Evolutionary conservation across 2,797 vertebrate genomes (phyloP).

Genomic region (Tenualosa ilisha): DNA sequence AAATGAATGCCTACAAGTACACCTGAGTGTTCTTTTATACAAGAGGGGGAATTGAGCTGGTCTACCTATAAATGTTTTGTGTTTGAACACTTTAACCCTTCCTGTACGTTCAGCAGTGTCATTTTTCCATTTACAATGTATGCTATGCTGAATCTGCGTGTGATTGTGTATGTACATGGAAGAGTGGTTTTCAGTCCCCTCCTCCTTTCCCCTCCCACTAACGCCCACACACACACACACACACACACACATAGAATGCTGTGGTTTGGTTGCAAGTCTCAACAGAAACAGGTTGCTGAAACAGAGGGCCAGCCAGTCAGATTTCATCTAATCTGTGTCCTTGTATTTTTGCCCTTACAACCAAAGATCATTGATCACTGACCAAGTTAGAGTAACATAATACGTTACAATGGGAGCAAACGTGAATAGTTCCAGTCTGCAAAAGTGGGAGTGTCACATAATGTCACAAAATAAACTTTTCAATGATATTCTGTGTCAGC

Average conservation of each 20-base stretch:
- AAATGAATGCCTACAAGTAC: background rate
- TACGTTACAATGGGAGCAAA: no score
- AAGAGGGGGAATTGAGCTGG: background rate
- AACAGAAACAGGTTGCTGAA: background rate
- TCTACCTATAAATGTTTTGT: no score
- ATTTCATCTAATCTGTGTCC: background rate
- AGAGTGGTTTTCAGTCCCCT: background rate
- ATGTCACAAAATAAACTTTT: no score
- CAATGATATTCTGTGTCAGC: no score
- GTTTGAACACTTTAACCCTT: background rate
- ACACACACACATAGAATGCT: background rate
- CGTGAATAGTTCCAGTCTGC: no score
- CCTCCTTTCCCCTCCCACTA: background rate
- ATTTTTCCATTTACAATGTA: background rate
- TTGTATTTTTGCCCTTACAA: background rate
- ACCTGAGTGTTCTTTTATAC: background rate
- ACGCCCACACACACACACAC: background rate
- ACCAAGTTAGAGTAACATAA: no score
- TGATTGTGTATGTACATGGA: conserved; percentile 1
- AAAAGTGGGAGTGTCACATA: no score
- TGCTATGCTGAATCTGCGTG: background rate
- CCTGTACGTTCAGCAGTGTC: background rate
- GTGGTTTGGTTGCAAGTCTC: background rate
- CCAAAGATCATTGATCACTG: no score
- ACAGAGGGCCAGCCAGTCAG: background rate